phyloP scores from a whole-genome alignment of 2,888 invertebrate species.

The Rhabditoides inermis region DNA sequence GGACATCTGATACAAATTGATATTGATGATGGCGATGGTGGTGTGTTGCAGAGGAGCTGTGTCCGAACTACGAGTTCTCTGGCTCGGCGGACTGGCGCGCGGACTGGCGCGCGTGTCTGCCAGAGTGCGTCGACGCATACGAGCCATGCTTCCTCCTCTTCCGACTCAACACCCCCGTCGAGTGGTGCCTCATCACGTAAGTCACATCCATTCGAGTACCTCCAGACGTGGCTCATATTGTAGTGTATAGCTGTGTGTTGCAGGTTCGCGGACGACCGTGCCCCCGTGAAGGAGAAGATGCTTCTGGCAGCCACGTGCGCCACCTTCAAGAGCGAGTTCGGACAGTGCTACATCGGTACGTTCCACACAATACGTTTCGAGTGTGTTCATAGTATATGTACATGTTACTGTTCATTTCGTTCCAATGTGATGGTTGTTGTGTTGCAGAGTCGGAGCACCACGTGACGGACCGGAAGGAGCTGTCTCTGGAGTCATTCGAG shows the following conservation, averaged over 20 bases:
- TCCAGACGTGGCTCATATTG: background rate
- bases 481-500: slow-evolving; percentile 72
- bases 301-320: slow-evolving; percentile 93
- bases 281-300: slow-evolving; percentile 89
- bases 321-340: slow-evolving; percentile 90
- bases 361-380: too few species aligned
- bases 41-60: slow-evolving; percentile 31
- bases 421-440: too few species aligned
- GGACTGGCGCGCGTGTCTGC: slow-evolving; percentile 44
- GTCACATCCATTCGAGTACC: slow-evolving; percentile 4
- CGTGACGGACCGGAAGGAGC: slow-evolving; percentile 68
- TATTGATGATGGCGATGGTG: too few species aligned
- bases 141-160: slow-evolving; percentile 81
- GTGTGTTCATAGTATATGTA: too few species aligned
- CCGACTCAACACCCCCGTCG: slow-evolving; percentile 66
- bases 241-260: slow-evolving; percentile 59
- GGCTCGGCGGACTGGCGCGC: slow-evolving; percentile 45
- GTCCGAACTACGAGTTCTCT: slow-evolving; percentile 37
- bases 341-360: slow-evolving; percentile 81
- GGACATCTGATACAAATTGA: too few species aligned
- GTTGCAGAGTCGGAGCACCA: slow-evolving; percentile 90
- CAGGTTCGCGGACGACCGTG: slow-evolving; percentile 86
- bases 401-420: too few species aligned
- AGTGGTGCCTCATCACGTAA: slow-evolving; percentile 66
- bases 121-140: slow-evolving; percentile 55